Evolutionary conservation across 2,113 vertebrate genomes (phyloP), one percentile per base, ranked within the genome.

Genomic region (Pyxicephalus adspersus): DNA sequence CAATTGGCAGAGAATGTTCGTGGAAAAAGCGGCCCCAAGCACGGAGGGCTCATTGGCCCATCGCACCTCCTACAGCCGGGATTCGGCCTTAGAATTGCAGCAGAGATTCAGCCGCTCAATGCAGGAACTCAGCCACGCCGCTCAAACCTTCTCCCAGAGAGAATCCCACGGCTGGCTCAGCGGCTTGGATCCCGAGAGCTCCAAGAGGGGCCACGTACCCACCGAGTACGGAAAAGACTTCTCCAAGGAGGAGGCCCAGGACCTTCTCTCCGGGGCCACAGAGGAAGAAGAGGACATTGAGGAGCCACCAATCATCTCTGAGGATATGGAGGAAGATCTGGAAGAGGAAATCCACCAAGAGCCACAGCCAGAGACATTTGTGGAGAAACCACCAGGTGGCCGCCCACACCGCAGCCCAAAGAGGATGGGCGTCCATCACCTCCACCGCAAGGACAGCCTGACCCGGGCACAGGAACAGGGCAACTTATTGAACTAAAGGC

Each of bases 361-460:
- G 13, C 58, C 8, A n/a, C 45, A 64, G 23, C 7, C 18, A 5
- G 60, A 50, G 11, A 91, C 93, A 72, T 85, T 84, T 34, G 90
- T 83, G 51, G 87, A 87, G 77, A 91, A 91, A 79, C 90, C 87
- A 38, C 87, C 84, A 0, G 31, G 84, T 0, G 83, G 80, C 58
- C 93, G 96, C 0, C 95, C 94, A 0, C 95, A 94, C 85, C 96
- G 95, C 85, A 98, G 95, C 87, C 96, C 97, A 26, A 99, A 98
- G 86, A 93, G 97, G 80, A 99, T 99, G 97, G 97, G 97, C 0
- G 95, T 98, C 11, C 97, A 99, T 86, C 96, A 99, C 83, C 93
- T 99, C 26, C 95, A 96, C 88, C 95, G 98, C 66, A 99, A 99
- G 84, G 97, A 99, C 92, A 98, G 97, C 86, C 90, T 99, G 88